Evolutionary conservation across 2,888 invertebrate species (phyloP), one percentile per base, ranked within the genome.

Genomic region (Eledona agricola): DNA sequence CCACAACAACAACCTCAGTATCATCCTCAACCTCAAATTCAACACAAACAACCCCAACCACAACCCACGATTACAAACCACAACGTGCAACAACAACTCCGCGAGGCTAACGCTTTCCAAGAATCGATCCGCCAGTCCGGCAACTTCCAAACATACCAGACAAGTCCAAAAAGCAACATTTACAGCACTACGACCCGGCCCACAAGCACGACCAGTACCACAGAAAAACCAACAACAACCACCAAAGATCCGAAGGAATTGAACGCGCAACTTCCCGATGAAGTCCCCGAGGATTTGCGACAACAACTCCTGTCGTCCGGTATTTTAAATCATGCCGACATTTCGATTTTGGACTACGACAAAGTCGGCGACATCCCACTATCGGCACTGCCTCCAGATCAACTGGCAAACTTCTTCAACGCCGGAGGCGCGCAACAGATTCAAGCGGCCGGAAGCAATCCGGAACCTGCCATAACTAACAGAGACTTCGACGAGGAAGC

Each of bases 291-390:
- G 59, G 93, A 93, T 64, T 80, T 93, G 29, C 81, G 92, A 23
- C 84, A 90, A 70, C 93, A 93, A 66, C 77, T 93, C 2, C 76
- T 93, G 29, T 87, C 89, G 34, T 93, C 93, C 0, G 93, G 93
- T 22, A 93, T 93, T 63, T 78, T 93, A 45, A 88, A 89, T 62
- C 90, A 93, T 68, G 93, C 93, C 28, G 90, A 93, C 64, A 93
- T 93, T 52, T 92, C 93, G 60, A 83, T 93, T 32, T 77, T 93
- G 51, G 92, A 93, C 76, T 93, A 93, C 65, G 92, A 93, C 67
- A 92, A 93, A 79, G 86, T 91, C 23, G 92, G 93, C 16, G 92
- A 90, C 57, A 90, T 90, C 43, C 87, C 90, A 2, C 78, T 93
- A 37, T 91, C 91, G 57, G 89, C 88, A 56, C 75, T 93, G 35